These are phyloP conservation scores for Aythya fuligula DNA, from an alignment of 2,797 vertebrate genomes.

Conservation along the genomic window DNA sequence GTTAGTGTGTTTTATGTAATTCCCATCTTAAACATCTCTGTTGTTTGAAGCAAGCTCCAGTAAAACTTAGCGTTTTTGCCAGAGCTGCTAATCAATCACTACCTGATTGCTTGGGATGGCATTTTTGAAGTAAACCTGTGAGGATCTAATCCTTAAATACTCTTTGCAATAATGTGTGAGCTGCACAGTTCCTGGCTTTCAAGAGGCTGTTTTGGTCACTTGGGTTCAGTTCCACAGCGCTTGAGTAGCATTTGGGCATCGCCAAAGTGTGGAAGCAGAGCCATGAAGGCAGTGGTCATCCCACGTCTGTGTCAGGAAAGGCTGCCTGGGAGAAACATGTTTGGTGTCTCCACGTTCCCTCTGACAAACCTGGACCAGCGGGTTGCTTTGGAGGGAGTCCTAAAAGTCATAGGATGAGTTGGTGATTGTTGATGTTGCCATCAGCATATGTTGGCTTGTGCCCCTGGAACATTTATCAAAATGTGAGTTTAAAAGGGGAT, in stretches of 20 bases:
- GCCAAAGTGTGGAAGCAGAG: accelerated
- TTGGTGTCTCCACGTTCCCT: neutral
- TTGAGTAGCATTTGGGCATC: accelerated
- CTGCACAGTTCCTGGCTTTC: neutral
- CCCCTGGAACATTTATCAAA: neutral
- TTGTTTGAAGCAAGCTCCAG: neutral
- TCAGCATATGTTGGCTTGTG: neutral
- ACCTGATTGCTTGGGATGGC: neutral
- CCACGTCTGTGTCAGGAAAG: accelerated
- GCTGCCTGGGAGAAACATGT: neutral
- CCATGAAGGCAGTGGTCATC: neutral
- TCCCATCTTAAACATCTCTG: neutral
- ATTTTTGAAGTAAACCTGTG: neutral
- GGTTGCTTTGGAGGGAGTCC: neutral
- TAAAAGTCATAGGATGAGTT: neutral
- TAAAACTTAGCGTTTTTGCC: neutral
- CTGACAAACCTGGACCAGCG: neutral
- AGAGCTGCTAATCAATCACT: neutral
- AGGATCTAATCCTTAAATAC: neutral
- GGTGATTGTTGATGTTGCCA: neutral
- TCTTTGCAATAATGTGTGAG: neutral
- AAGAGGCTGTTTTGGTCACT: neutral
- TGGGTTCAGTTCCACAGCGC: accelerated
- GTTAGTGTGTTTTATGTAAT: accelerated
- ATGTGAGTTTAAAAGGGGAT: neutral